phyloP scores from a whole-genome alignment of 2,797 vertebrate species.

The Otolemur crassicaudatus region DNA sequence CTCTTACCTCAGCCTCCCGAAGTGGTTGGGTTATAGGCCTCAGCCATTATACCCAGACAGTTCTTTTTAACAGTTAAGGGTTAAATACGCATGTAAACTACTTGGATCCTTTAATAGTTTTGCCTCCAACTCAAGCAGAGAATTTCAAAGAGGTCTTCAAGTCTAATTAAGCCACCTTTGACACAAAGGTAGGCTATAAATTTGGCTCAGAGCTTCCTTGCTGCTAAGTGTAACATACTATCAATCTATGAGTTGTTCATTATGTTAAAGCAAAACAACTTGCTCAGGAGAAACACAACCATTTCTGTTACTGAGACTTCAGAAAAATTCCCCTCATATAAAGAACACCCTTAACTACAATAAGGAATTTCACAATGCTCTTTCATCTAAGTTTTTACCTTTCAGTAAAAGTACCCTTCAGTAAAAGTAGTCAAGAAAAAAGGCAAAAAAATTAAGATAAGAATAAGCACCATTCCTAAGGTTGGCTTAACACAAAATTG shows the following conservation, averaged over 20 bases:
- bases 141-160: conserved; percentile 37
- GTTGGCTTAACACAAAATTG: neutral
- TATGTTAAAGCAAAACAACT: conserved; percentile 28
- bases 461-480: neutral
- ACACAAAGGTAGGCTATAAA: neutral
- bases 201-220: neutral
- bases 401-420: neutral
- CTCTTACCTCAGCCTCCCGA: neutral
- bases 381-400: neutral
- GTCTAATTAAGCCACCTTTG: neutral
- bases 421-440: neutral
- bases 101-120: neutral
- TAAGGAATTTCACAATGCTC: neutral
- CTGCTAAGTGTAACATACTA: neutral
- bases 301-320: neutral
- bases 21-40: neutral
- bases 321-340: neutral
- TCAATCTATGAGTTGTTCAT: neutral
- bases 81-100: conserved; percentile 13
- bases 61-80: conserved; percentile 38
- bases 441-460: neutral
- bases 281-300: neutral
- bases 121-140: conserved; percentile 23
- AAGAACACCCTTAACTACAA: neutral
- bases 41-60: neutral